phyloP scores from a whole-genome alignment of 2,888 invertebrate genomes.

The Macrophya annulata region DNA sequence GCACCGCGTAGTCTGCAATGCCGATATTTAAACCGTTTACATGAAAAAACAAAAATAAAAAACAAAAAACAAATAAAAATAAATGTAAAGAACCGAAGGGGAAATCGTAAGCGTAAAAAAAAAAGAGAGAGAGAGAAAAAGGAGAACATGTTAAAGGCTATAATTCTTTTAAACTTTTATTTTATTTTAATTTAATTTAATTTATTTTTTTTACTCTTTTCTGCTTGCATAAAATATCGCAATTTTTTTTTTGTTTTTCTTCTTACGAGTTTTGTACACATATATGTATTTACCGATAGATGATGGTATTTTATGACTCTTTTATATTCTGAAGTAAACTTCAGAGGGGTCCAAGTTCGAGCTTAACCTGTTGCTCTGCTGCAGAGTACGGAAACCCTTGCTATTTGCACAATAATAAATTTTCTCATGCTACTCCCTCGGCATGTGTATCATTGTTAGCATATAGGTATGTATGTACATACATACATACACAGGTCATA shows the following conservation, averaged over 20 bases:
- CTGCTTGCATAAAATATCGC: background rate
- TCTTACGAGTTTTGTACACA: background rate
- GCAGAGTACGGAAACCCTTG: background rate
- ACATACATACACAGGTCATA: background rate
- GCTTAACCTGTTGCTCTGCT: conserved; percentile 24
- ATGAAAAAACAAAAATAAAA: background rate
- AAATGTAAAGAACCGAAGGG: background rate
- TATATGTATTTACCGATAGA: background rate
- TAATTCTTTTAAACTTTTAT: background rate
- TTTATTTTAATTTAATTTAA: no score
- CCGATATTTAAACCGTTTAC: background rate
- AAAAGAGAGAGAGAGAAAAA: no score
- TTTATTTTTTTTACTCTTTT: background rate
- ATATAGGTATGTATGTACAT: no score
- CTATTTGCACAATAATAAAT: background rate
- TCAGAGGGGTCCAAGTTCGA: background rate
- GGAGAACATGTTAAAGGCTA: background rate
- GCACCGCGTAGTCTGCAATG: background rate
- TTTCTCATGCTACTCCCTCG: background rate
- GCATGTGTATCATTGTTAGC: background rate
- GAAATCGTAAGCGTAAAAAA: background rate
- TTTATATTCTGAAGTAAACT: background rate
- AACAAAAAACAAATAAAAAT: background rate
- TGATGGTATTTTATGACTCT: conserved; percentile 22
- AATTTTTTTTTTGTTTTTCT: background rate